phyloP scores from a whole-genome alignment of 2,797 vertebrate genomes.

The Rhabdophis nuchalis region DNA sequence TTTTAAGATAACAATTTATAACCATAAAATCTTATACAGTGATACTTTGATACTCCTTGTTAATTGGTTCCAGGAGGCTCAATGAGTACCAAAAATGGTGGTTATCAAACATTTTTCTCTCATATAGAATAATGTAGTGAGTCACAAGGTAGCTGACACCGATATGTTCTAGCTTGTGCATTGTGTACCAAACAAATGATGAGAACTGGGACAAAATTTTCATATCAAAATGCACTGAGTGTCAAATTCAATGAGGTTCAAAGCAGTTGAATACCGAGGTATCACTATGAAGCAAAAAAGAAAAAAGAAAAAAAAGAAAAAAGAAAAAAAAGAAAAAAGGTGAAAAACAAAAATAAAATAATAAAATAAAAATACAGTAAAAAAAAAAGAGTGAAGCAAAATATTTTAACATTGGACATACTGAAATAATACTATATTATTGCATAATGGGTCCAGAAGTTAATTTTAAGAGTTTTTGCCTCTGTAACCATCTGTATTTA shows the following conservation, averaged over 20 bases:
- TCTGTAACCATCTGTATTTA: neutral
- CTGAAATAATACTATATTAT: neutral
- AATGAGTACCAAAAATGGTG: neutral
- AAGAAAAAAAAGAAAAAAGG: neutral
- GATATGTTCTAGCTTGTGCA: neutral
- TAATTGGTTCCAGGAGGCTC: neutral
- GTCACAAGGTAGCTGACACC: neutral
- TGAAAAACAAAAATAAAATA: neutral
- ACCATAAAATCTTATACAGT: neutral
- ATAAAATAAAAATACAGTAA: neutral
- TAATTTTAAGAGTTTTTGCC: neutral
- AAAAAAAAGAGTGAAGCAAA: neutral
- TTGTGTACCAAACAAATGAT: neutral
- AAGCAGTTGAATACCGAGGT: neutral
- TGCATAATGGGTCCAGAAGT: neutral
- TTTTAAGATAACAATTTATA: neutral
- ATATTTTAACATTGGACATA: neutral
- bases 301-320: neutral
- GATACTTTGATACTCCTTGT: neutral
- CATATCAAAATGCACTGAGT: neutral
- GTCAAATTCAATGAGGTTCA: neutral
- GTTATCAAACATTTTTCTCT: neutral
- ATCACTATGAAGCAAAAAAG: neutral
- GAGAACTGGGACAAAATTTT: neutral
- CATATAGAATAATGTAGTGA: neutral